These are phyloP conservation scores for Apus apus DNA, from an alignment of 2,113 vertebrate genomes.

Conservation along the genomic window DNA sequence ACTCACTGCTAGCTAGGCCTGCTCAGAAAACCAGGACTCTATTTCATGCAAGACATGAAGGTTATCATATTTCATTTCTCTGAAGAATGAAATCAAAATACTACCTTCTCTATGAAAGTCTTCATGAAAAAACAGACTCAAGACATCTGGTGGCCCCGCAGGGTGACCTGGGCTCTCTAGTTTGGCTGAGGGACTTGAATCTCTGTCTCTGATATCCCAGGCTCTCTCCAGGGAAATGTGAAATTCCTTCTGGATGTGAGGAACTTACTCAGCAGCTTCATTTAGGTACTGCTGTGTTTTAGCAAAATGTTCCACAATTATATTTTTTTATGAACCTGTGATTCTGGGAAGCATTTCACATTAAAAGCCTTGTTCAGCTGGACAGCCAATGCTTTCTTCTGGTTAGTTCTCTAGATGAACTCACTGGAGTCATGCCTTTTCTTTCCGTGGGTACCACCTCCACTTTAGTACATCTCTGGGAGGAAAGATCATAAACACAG, in stretches of 20 bases:
- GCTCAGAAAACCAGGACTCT: neutral
- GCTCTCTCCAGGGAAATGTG: neutral
- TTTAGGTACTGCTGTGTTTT: neutral
- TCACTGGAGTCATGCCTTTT: neutral
- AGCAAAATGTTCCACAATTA: neutral
- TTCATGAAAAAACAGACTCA: neutral
- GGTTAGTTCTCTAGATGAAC: neutral
- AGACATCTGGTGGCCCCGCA: neutral
- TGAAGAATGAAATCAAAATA: neutral
- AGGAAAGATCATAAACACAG: neutral
- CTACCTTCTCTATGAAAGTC: neutral
- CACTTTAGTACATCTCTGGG: neutral
- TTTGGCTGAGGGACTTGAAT: neutral
- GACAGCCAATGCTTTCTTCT: neutral
- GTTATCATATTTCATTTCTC: neutral
- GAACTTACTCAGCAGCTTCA: neutral
- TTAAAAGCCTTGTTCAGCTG: neutral
- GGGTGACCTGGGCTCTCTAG: neutral
- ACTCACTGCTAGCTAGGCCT: neutral
- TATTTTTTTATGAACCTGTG: neutral
- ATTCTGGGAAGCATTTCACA: neutral
- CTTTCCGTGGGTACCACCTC: neutral
- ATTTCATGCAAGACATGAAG: neutral
- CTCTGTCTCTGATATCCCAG: neutral
- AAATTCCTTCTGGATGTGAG: constrained; percentile 5